Evolutionary conservation across 2,888 invertebrate genomes (phyloP).

Genomic region (Aphodius sticticus): DNA sequence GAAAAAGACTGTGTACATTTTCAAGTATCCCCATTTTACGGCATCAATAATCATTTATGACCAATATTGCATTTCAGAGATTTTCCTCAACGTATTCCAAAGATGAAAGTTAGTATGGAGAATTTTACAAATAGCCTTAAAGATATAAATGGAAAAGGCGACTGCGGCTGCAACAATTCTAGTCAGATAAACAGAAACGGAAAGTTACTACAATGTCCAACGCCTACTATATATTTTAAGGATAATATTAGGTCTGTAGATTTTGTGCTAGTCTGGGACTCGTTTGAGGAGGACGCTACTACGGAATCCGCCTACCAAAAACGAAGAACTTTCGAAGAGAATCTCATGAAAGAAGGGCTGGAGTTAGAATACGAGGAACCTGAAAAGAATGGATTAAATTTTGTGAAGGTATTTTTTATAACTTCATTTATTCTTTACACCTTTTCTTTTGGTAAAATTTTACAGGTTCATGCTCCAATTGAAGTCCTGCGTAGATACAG

Average conservation of each 20-base stretch:
- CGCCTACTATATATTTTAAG: slow-evolving; percentile 71
- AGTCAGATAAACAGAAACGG: slow-evolving; percentile 31
- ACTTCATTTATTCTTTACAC: neutral
- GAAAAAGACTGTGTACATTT: too few species aligned
- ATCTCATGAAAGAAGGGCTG: slow-evolving; percentile 77
- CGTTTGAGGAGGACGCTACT: slow-evolving; percentile 63
- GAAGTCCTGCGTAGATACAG: slow-evolving; percentile 86
- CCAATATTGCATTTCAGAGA: slow-evolving; percentile 14
- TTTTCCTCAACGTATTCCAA: slow-evolving; percentile 9
- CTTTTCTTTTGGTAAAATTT: slow-evolving; percentile 36
- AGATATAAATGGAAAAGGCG: slow-evolving; percentile 4
- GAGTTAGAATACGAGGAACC: slow-evolving; percentile 75
- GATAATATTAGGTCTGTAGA: slow-evolving; percentile 78
- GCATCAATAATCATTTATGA: too few species aligned
- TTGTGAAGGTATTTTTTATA: slow-evolving; percentile 70
- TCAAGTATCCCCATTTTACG: too few species aligned
- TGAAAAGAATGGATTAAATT: slow-evolving; percentile 74
- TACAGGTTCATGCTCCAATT: slow-evolving; percentile 84
- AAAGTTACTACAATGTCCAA: slow-evolving; percentile 50
- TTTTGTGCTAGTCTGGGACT: slow-evolving; percentile 82
- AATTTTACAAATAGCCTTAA: slow-evolving; percentile 19
- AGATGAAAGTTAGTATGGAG: slow-evolving; percentile 14
- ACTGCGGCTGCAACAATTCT: slow-evolving; percentile 35
- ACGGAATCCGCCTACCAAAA: slow-evolving; percentile 59
- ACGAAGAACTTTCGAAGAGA: slow-evolving; percentile 73